Evolutionary conservation across 1,140 invertebrate genomes (phyloP).

Genomic region (Halictus rubicundus): DNA sequence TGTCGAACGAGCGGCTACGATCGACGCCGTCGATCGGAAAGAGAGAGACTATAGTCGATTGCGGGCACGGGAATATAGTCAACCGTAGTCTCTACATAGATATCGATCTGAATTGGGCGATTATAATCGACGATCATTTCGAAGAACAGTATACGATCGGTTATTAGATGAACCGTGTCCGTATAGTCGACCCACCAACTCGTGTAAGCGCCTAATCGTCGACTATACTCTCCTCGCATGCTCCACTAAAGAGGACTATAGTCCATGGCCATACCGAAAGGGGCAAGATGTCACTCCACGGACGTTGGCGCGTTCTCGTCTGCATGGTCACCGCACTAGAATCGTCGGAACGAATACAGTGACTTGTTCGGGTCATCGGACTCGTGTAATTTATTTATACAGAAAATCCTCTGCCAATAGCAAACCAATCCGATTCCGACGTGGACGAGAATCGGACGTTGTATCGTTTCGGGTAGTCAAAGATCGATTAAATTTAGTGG

Average conservation of each 20-base stretch:
- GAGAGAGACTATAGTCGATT: background rate
- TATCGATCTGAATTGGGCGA: background rate
- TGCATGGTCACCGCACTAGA: background rate
- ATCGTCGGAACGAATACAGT: background rate
- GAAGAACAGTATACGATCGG: background rate
- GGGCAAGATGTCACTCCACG: background rate
- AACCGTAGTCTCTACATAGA: background rate
- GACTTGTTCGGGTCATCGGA: background rate
- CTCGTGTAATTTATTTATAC: too few species aligned
- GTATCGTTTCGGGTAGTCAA: background rate
- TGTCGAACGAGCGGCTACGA: background rate
- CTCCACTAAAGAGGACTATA: background rate
- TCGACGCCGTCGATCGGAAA: background rate
- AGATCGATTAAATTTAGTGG: background rate
- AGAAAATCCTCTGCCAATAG: too few species aligned
- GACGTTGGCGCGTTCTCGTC: constrained; percentile 1
- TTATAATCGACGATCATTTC: constrained; percentile 1
- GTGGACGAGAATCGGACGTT: background rate
- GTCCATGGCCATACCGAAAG: constrained; percentile 25
- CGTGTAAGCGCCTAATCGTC: background rate
- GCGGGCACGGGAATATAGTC: background rate
- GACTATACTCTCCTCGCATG: background rate
- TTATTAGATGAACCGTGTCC: background rate
- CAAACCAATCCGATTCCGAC: too few species aligned
- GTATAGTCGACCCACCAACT: background rate